Conservation (phyloP, 1,140 invertebrate species). For the Dinothrombium tinctorium region DNA sequence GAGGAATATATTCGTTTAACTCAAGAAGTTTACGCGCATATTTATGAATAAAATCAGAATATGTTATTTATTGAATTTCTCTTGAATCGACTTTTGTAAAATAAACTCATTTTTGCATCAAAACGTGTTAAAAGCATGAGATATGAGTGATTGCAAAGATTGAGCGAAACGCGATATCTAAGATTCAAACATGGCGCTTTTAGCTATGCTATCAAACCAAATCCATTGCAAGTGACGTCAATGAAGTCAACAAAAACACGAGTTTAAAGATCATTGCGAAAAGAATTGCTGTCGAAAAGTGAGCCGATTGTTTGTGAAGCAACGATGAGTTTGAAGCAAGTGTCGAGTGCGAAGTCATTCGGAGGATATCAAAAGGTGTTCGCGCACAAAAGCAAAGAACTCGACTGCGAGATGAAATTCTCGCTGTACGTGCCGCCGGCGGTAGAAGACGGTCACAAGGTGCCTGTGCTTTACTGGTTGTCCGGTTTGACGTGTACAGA, state of each 20-base stretch:
- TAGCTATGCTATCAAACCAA: too few species aligned
- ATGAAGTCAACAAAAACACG: too few species aligned
- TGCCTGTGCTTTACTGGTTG: conserved; percentile 70
- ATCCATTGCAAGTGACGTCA: too few species aligned
- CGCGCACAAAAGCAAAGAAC: conserved; percentile 42
- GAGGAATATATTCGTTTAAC: conserved; percentile 79
- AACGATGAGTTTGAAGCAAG: not conserved
- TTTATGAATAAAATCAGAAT: conserved; percentile 25
- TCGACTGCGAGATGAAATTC: conserved; percentile 80
- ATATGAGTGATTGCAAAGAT: too few species aligned
- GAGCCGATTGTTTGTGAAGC: not conserved
- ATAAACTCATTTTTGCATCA: too few species aligned
- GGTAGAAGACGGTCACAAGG: conserved; percentile 13
- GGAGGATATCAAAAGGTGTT: conserved; percentile 63
- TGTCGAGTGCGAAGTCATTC: conserved; percentile 36
- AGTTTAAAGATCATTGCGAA: too few species aligned
- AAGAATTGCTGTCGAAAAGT: not conserved
- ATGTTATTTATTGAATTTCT: too few species aligned
- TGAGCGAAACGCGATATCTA: too few species aligned
- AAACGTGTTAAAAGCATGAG: too few species aligned
- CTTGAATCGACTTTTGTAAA: too few species aligned
- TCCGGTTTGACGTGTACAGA: conserved; percentile 88
- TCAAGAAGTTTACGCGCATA: conserved; percentile 53
- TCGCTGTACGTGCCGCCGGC: conserved; percentile 58
- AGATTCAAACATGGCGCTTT: too few species aligned